These are phyloP conservation scores for Pseudomyrmex pallidus DNA, from an alignment of 1,140 invertebrate genomes.

Conservation along the genomic window DNA sequence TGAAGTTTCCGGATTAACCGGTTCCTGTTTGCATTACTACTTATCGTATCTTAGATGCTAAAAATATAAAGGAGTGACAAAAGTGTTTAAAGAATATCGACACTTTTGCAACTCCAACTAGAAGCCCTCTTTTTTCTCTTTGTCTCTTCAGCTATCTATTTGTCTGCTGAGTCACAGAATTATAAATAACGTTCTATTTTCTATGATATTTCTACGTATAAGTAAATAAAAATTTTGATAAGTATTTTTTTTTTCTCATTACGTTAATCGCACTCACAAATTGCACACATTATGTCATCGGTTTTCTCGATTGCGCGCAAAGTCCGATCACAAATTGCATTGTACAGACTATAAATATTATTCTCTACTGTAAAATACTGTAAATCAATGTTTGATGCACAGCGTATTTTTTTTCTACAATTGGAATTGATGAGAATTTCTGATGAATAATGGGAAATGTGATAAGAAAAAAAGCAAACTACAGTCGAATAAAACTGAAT, in stretches of 20 bases:
- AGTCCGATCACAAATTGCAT: constrained; percentile 22
- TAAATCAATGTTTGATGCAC: background rate
- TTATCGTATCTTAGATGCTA: background rate
- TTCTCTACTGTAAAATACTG: background rate
- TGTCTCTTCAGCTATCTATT: background rate
- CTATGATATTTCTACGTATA: background rate
- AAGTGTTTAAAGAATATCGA: background rate
- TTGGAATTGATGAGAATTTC: constrained; percentile 38
- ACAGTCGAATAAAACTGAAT: background rate
- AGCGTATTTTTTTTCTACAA: constrained; percentile 12
- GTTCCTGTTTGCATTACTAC: constrained; percentile 8
- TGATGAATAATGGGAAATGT: background rate
- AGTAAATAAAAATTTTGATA: too few relatives aligned
- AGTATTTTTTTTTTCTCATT: background rate
- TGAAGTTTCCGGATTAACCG: constrained; percentile 1
- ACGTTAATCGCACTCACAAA: background rate
- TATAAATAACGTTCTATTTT: constrained; percentile 11
- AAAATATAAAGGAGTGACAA: background rate
- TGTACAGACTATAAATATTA: constrained; percentile 3
- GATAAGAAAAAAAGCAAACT: background rate
- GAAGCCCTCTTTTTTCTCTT: background rate
- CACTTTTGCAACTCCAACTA: background rate
- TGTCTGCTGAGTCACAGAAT: background rate
- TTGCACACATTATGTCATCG: constrained; percentile 7
- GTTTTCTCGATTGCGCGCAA: background rate